Base-by-base conservation (phyloP, 2,113 vertebrate genomes). In the Panthera uncia region DNA sequence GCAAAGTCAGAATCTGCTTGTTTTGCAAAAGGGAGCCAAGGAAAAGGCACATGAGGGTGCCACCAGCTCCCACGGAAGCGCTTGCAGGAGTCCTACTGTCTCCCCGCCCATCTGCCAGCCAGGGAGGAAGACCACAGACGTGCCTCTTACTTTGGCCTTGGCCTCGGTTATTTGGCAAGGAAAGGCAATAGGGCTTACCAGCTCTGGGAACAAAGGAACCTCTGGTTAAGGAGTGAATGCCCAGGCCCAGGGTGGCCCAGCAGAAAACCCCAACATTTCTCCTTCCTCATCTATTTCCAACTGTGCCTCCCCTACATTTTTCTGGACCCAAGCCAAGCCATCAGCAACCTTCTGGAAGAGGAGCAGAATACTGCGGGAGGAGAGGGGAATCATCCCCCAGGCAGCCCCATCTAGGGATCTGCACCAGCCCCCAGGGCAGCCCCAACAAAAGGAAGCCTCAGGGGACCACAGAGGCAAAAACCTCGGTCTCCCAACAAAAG, bases 11-110 rank as follows among this genome's bases (percentile, higher is more conserved):
- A 96, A 94, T 95, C 94, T 92, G 94, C 90, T 84, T 87, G 76
- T 97, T 97, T 92, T 97, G 80, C 65, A 88, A 89, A 92, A 96
- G 65, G 74, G 36, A 94, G 87, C 94, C 86, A 94, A 84, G 76
- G 57, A 87, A 76, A 80, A 92, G 69, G 85, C 85, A 19, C 93
- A 31, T 29, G 36, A 84, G 66, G 55, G 68, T 80, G 93, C 69
- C 36, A 88, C 81, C 66, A 73, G 86, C 63, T 68, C 45, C 80
- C 13, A 0, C 50, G 23, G 4, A 69, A 65, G 84, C 21, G 4
- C 78, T 7, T 36, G 31, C 15, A 91, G 61, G 65, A 79, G 79
- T 83, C 83, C 78, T 94, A 83, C 85, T 12, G 31, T 27, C 61
- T 81, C 5, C 31, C 73, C 25, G 55, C 74, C 86, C 83, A 57